A percentile compares a stretch with the other conserved stretches of the same genome.
Conservation (phyloP, 2,797 vertebrate species). For the Schizothorax lantsangensis region DNA sequence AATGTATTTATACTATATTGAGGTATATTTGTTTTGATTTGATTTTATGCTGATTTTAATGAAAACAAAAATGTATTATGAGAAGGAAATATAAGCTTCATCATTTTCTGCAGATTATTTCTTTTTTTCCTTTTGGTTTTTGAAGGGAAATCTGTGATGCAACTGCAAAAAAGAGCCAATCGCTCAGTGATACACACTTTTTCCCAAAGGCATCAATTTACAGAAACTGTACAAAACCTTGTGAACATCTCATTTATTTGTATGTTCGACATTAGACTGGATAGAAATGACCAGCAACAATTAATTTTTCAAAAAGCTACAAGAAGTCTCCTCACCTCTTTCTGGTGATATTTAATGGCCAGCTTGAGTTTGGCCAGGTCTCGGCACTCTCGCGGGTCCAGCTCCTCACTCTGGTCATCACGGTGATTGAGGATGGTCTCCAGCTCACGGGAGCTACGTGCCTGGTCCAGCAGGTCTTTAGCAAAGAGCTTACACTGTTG, state of each 20-base stretch:
- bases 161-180: neutral
- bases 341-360: slow-evolving; percentile 98
- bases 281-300: neutral
- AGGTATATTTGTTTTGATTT: neutral
- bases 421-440: slow-evolving; percentile 96
- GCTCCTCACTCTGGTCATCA: slow-evolving; percentile 93
- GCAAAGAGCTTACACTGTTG: slow-evolving; percentile 98
- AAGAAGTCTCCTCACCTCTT: slow-evolving; percentile 81
- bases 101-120: too few relatives aligned
- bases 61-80: neutral
- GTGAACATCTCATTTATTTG: neutral
- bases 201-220: neutral
- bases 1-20: neutral
- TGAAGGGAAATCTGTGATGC: neutral
- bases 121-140: too few relatives aligned
- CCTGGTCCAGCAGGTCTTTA: slow-evolving; percentile 96
- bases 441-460: slow-evolving; percentile 91
- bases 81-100: neutral
- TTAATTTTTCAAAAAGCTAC: neutral
- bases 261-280: neutral
- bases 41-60: neutral
- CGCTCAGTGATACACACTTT: neutral
- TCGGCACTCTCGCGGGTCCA: slow-evolving; percentile 90
- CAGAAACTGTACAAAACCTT: neutral
- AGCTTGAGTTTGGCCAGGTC: slow-evolving; percentile 95